These are phyloP conservation scores for Hydrotaea cyrtoneurina DNA, from an alignment of 2,888 invertebrate genomes.

Conservation along the genomic window DNA sequence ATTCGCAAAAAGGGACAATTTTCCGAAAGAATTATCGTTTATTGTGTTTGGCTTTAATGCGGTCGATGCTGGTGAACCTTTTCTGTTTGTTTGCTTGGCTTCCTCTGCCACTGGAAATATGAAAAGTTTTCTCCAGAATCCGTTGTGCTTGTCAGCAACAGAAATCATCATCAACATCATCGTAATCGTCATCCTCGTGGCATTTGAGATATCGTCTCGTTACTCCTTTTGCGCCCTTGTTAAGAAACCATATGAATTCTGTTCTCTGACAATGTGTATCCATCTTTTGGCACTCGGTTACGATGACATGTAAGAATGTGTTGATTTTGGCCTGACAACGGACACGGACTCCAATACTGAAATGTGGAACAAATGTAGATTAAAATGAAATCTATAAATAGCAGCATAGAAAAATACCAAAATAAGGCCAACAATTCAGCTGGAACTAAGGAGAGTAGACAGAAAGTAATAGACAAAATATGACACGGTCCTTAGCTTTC, in stretches of 20 bases:
- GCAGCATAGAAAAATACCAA: background rate
- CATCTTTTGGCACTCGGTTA: background rate
- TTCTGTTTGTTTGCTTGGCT: background rate
- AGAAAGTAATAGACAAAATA: too few relatives aligned
- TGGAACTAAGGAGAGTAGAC: too few relatives aligned
- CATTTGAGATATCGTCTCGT: background rate
- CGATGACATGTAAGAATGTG: background rate
- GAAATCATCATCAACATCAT: background rate
- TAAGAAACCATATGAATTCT: background rate
- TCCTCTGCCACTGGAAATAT: background rate
- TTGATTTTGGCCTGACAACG: background rate
- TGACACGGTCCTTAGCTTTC: too few relatives aligned
- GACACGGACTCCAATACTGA: background rate
- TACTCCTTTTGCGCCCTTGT: background rate
- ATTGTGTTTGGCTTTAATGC: background rate
- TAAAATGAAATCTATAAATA: background rate
- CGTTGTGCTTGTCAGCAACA: slow-evolving; percentile 5
- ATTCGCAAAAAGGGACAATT: slow-evolving; percentile 28
- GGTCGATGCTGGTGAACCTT: background rate
- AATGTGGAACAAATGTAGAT: background rate
- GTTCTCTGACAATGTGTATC: background rate
- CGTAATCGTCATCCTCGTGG: background rate
- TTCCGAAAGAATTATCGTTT: slow-evolving; percentile 21
- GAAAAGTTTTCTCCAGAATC: slow-evolving; percentile 2
- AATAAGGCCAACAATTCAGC: too few relatives aligned